Evolutionary conservation across 2,113 vertebrate species (phyloP).

Genomic region (Pogonocichla stellata): DNA sequence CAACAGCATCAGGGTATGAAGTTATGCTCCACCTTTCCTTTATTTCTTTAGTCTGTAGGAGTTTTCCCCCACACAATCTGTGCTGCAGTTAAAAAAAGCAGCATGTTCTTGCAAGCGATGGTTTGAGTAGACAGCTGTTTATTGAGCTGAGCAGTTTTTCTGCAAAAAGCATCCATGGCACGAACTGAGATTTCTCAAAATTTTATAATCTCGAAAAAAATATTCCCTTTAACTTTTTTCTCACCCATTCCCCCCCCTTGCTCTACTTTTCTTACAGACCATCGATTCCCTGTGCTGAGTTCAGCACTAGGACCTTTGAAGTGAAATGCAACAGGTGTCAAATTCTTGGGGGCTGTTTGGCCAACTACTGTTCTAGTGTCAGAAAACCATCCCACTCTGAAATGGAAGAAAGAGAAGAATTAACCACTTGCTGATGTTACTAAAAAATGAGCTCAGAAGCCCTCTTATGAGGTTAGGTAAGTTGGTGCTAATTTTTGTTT

Average conservation of each 20-base stretch:
- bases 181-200: neutral
- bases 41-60: constrained; percentile 31
- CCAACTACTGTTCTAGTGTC: neutral
- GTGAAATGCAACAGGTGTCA: neutral
- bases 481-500: neutral
- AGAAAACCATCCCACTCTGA: neutral
- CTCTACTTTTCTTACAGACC: neutral
- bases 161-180: neutral
- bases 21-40: constrained; percentile 4
- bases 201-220: neutral
- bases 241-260: neutral
- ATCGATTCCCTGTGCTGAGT: neutral
- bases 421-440: neutral
- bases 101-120: neutral
- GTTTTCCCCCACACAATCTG: constrained; percentile 54
- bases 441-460: neutral
- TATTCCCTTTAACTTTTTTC: neutral
- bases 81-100: constrained; percentile 34
- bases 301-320: neutral
- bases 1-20: neutral
- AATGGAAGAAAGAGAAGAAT: neutral
- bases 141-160: neutral
- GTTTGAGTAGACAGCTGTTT: constrained; percentile 36
- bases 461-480: neutral
- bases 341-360: neutral